phyloP scores from a whole-genome alignment of 2,113 vertebrate species.

The Sebastes fasciatus region DNA sequence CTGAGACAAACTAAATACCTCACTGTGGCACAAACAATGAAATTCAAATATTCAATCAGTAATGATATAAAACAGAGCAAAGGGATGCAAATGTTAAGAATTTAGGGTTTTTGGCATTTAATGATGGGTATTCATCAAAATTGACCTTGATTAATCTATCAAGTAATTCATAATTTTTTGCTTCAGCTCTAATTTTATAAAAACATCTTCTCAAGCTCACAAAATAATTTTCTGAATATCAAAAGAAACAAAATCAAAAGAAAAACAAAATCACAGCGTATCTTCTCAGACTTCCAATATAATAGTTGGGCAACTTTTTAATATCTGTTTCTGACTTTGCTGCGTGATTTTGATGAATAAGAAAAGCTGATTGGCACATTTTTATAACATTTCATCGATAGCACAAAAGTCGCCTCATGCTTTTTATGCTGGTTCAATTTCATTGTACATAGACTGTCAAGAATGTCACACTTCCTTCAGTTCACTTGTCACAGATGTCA shows the following conservation, averaged over 20 bases:
- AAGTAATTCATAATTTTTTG: not conserved
- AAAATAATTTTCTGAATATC: not conserved
- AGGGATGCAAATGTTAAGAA: not conserved
- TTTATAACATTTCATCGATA: conserved; percentile 48
- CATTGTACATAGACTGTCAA: conserved; percentile 36
- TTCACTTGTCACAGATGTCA: conserved; percentile 47
- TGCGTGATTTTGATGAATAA: not conserved
- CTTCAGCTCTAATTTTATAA: not conserved
- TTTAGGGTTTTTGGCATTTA: too few relatives aligned
- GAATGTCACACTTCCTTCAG: conserved; percentile 36
- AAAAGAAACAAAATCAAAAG: not conserved
- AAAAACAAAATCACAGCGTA: too few relatives aligned
- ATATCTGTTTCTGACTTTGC: conserved; percentile 1
- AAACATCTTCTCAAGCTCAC: not conserved
- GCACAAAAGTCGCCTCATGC: conserved; percentile 19
- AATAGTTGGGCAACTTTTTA: not conserved
- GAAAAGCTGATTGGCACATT: conserved; percentile 31
- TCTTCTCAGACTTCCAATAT: not conserved
- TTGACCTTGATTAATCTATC: not conserved
- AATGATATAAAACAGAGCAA: not conserved
- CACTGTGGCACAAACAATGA: not conserved
- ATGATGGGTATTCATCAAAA: not conserved
- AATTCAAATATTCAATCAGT: not conserved
- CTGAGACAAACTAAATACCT: not conserved
- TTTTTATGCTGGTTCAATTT: conserved; percentile 36